phyloP scores from a whole-genome alignment of 2,888 invertebrate species.

The Drosophila antonietae region DNA sequence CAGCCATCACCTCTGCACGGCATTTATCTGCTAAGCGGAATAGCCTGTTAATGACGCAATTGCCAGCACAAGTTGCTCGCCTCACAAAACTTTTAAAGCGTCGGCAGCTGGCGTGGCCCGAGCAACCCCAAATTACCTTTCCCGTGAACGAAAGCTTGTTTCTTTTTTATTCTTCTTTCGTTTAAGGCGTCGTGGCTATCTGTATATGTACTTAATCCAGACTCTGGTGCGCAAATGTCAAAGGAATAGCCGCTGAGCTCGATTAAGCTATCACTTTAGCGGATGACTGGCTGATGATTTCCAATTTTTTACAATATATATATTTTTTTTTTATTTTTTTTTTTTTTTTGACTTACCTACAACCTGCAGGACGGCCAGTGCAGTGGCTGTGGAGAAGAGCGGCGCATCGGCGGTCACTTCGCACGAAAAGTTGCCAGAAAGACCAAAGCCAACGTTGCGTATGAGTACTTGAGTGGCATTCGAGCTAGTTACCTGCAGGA shows the following conservation, averaged over 20 bases:
- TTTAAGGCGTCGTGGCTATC: conserved; percentile 20
- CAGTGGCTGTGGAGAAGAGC: conserved; percentile 89
- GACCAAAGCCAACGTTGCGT: conserved; percentile 88
- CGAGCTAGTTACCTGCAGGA: conserved; percentile 87
- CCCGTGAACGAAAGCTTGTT: conserved; percentile 36
- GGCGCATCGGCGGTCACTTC: conserved; percentile 91
- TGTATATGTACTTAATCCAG: conserved; percentile 14
- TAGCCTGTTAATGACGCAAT: conserved; percentile 80
- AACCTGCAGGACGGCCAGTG: conserved; percentile 89
- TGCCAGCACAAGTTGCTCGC: conserved; percentile 61
- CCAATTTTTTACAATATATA: conserved; percentile 5
- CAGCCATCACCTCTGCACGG: conserved; percentile 11
- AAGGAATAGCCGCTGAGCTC: conserved; percentile 34
- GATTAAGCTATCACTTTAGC: conserved; percentile 37
- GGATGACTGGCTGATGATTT: conserved; percentile 22
- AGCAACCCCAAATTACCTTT: conserved; percentile 48
- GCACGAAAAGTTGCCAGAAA: conserved; percentile 92
- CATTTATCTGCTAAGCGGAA: conserved; percentile 60
- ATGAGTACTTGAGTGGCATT: conserved; percentile 91
- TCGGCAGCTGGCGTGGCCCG: conserved; percentile 46
- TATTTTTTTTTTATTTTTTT: too few species aligned
- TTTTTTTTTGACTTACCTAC: conserved; percentile 88
- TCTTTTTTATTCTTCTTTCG: conserved; percentile 13
- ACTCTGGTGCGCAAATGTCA: conserved; percentile 36
- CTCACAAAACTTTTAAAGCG: conserved; percentile 36